Conservation (phyloP, 2,888 invertebrate species). For the Parnassius glacialis region DNA sequence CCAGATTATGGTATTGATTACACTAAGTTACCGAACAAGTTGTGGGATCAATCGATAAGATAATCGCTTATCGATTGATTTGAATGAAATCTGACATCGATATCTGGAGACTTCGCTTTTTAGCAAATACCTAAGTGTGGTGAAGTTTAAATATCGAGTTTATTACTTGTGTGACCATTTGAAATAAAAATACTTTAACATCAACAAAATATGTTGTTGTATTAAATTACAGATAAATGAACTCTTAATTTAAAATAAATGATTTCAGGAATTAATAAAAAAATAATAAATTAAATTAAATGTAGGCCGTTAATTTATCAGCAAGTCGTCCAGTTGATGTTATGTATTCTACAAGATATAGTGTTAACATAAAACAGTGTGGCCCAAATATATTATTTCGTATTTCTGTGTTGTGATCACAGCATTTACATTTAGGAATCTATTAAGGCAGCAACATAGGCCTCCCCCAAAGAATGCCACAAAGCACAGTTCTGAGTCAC, state of each 20-base stretch:
- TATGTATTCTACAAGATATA: too few species aligned
- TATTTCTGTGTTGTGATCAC: too few species aligned
- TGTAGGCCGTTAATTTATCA: too few species aligned
- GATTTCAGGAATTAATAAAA: background rate
- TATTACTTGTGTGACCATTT: slow-evolving; percentile 12
- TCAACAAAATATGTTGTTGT: slow-evolving; percentile 14
- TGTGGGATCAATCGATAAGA: too few species aligned
- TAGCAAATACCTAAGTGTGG: slow-evolving; percentile 14
- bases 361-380: too few species aligned
- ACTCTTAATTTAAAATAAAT: background rate
- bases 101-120: slow-evolving; percentile 15
- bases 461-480: too few species aligned
- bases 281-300: too few species aligned
- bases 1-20: slow-evolving; percentile 17
- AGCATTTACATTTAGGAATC: too few species aligned
- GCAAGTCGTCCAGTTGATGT: too few species aligned
- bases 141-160: slow-evolving; percentile 22
- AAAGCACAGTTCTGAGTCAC: too few species aligned
- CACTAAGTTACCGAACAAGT: slow-evolving; percentile 10
- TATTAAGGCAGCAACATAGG: too few species aligned
- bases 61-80: background rate
- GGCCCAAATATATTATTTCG: too few species aligned
- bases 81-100: slow-evolving; percentile 25
- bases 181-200: background rate
- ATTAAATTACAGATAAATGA: slow-evolving; percentile 10